Base-by-base conservation (phyloP, 2,797 vertebrate species). In the Poliocrania exsul region DNA sequence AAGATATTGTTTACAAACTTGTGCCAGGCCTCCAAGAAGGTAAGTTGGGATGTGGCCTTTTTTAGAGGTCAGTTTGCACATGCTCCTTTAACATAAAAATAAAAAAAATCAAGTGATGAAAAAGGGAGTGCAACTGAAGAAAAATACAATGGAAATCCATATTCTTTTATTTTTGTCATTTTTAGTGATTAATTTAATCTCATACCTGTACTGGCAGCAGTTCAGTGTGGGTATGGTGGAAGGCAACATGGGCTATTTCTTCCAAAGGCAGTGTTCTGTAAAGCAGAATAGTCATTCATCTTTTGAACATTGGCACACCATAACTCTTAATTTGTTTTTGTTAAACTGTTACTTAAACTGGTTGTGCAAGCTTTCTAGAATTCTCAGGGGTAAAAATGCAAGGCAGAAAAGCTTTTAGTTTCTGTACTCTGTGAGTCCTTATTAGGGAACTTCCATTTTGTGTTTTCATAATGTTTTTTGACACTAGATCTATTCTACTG, bases 1-100 rank as follows among this genome's bases (percentile, higher is more conserved):
- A 99, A 97, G 99, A 99, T 98, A 99, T 99, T 95, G 99, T 99
- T 96, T 99, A 99, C 98, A 99, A 99, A 95, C 96, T 99, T 98
- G 99, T 99, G 64, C 99, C 99, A 79, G 99, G 99, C 96, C 98
- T 99, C 93, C 99, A 99, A 96, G 99, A 99, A 98, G 99, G 99
- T 99, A 81, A 98, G 98, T 91, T 71, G 28, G 11, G 6, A 24
- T 70, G 7, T 31, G 13, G 29, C 60, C 13, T 49, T 60, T 46
- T 65, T 35, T 83, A 71, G 37, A 84, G 21, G 17, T 57, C 15
- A 19, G n/a, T 88, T 86, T 86, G 28, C 7, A 42, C 8, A 6
- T 81, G 13, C 3, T 44, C 50, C 11, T 84, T 60, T 29, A 28
- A 16, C 7, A 37, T 13, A 23, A 16, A 23, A 65, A 46, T 50